These are phyloP conservation scores for Pecten maximus DNA, from an alignment of 2,888 invertebrate genomes.

Conservation along the genomic window DNA sequence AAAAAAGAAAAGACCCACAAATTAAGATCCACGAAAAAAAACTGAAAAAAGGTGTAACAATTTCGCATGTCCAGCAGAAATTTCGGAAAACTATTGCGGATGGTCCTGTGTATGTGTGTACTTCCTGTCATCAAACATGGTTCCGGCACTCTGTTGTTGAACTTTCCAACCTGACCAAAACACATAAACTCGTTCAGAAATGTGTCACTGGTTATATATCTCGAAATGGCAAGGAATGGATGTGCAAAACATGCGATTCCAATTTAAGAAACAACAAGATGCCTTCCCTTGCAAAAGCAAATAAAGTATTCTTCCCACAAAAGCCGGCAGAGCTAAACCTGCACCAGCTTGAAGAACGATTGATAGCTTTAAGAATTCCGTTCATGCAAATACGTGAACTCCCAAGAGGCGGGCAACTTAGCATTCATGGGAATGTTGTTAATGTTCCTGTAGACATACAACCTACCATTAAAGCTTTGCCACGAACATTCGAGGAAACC, in stretches of 20 bases:
- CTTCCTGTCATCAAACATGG: no score
- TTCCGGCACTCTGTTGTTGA: no score
- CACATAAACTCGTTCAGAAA: no score
- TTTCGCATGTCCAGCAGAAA: no score
- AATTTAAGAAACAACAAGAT: constrained; percentile 43
- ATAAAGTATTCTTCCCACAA: constrained; percentile 48
- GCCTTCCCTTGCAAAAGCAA: constrained; percentile 45
- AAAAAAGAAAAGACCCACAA: no score
- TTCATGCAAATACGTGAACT: constrained; percentile 79
- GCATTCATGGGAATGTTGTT: constrained; percentile 56
- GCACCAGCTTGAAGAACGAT: constrained; percentile 74
- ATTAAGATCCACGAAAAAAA: no score
- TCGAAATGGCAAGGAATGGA: no score
- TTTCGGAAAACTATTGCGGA: no score
- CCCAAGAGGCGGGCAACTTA: constrained; percentile 62
- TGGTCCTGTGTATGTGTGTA: no score
- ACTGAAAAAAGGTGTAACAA: no score
- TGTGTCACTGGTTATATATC: no score
- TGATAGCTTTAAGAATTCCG: constrained; percentile 76
- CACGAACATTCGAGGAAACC: constrained; percentile 49
- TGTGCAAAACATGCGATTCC: constrained; percentile 32
- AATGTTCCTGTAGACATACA: constrained; percentile 60
- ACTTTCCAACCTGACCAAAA: no score
- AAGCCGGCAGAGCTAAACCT: constrained; percentile 50
- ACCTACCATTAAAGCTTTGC: constrained; percentile 54